These are phyloP conservation scores for Selene dorsalis DNA, from an alignment of 2,797 vertebrate genomes.

Conservation along the genomic window DNA sequence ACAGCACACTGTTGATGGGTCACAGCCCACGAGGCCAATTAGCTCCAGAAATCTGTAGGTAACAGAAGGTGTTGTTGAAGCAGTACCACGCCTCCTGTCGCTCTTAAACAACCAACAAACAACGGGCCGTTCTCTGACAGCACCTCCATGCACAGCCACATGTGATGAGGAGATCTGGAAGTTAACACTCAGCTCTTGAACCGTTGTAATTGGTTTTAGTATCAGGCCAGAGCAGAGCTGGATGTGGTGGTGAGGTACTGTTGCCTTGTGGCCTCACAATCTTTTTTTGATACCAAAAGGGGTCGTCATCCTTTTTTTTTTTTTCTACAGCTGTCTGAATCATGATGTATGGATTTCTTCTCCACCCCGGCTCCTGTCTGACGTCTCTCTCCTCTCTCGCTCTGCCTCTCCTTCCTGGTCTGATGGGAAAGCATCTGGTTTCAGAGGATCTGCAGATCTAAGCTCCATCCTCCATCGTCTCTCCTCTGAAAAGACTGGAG, in stretches of 20 bases:
- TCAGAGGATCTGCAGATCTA: constrained; percentile 55
- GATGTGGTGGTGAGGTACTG: background rate
- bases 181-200: too few relatives aligned
- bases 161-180: constrained; percentile 34
- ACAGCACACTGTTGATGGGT: background rate
- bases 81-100: constrained; percentile 11
- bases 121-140: too few relatives aligned
- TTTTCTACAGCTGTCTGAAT: constrained; percentile 25
- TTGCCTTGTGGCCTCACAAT: background rate
- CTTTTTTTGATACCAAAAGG: background rate
- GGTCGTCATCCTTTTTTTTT: constrained; percentile 8
- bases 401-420: background rate
- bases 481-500: constrained; percentile 12
- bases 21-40: constrained; percentile 68
- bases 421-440: constrained; percentile 39
- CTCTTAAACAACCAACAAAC: constrained; percentile 40
- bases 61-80: constrained; percentile 38
- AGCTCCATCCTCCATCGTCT: constrained; percentile 13
- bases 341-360: constrained; percentile 21
- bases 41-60: constrained; percentile 52
- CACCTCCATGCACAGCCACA: background rate
- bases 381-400: constrained; percentile 28
- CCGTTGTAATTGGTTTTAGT: constrained; percentile 9
- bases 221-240: background rate
- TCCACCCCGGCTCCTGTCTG: constrained; percentile 9